A percentile compares a stretch with the other conserved stretches of the same genome.
Evolutionary conservation across 2,113 vertebrate genomes (phyloP).

Genomic region (Dromiciops gliroides): DNA sequence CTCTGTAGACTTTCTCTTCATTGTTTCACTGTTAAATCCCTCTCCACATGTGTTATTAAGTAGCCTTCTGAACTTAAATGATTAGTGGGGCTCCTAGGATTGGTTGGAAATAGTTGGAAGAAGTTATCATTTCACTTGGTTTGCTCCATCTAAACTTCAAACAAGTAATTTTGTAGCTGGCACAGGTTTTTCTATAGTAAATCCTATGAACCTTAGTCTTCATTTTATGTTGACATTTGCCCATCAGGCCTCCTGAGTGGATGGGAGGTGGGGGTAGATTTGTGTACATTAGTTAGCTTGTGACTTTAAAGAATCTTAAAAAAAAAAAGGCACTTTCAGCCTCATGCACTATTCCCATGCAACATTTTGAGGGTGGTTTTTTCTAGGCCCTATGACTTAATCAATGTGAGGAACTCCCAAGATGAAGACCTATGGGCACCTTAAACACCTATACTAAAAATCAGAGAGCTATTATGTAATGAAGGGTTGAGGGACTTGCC

Average conservation of each 20-base stretch:
- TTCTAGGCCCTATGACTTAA: not conserved
- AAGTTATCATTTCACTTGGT: not conserved
- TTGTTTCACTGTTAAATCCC: not conserved
- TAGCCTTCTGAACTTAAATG: not conserved
- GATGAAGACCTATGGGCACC: not conserved
- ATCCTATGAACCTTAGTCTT: not conserved
- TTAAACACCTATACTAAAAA: not conserved
- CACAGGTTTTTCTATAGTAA: not conserved
- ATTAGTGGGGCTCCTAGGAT: not conserved
- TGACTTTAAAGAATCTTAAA: not conserved
- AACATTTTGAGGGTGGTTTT: not conserved
- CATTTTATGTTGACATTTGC: not conserved
- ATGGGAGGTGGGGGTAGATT: not conserved
- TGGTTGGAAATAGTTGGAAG: not conserved
- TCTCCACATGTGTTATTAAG: not conserved
- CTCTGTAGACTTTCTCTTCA: not conserved
- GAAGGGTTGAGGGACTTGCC: not conserved
- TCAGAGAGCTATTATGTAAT: not conserved
- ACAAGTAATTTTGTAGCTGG: not conserved
- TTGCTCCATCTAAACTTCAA: not conserved
- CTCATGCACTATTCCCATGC: not conserved
- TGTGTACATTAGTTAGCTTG: not conserved
- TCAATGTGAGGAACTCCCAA: not conserved
- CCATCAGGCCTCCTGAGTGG: not conserved
- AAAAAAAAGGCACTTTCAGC: not conserved